Evolutionary conservation across 2,113 vertebrate species (phyloP).

Genomic region (Microcebus lehilahytsara): DNA sequence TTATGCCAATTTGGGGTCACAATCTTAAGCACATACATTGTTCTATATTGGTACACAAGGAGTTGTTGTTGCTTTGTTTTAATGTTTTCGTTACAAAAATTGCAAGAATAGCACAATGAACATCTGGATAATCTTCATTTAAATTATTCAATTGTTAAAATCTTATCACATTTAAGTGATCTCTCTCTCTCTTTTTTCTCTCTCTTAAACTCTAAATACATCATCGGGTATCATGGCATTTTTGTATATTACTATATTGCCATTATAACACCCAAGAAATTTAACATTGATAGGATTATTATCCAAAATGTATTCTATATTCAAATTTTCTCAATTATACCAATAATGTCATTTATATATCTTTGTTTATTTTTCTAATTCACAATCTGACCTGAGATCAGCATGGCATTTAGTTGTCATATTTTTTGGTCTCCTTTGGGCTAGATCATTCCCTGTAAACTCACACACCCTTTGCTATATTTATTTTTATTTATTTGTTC

Average conservation of each 20-base stretch:
- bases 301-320: neutral
- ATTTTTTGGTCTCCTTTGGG: slow-evolving; percentile 19
- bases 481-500: neutral
- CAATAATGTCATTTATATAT: neutral
- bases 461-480: neutral
- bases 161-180: neutral
- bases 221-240: neutral
- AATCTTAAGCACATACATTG: neutral
- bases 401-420: neutral
- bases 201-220: neutral
- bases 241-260: neutral
- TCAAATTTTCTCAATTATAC: neutral
- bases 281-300: neutral
- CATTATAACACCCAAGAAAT: neutral
- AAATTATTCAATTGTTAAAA: neutral
- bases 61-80: neutral
- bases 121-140: neutral
- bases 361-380: neutral
- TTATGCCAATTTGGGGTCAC: neutral
- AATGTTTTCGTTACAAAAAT: neutral
- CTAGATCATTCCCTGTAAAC: neutral
- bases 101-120: neutral
- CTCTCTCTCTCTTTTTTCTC: neutral
- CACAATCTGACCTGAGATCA: neutral
- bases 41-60: neutral